Base-by-base conservation (phyloP, 53 echinoderm and acorn worm genomes). In the Henricia sp. region DNA sequence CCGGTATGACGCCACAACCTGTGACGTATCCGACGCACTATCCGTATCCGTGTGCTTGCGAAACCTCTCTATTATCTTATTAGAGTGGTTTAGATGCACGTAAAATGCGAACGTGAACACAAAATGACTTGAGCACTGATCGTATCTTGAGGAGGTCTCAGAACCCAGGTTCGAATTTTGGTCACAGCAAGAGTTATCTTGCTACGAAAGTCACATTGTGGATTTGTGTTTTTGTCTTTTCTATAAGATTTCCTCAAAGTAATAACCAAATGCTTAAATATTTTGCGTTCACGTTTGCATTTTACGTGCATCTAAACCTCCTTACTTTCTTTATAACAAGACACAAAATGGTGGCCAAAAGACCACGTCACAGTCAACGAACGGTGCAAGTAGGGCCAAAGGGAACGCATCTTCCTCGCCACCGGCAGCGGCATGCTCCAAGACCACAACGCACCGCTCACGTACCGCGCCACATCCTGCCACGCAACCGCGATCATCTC, bases 401-500 rank as follows among this genome's bases (percentile, higher is more conserved):
- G 44, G 6, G 2, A 25, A 41, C 13, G 58, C 77, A 42, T 77
- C 76, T 3, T 25, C 77, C 29, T 59, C 77, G 41, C 42, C 42
- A 13, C 17, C 75, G 25, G 55, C 56, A 12, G 28, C 25, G 17
- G 3, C 59, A 44, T n/a, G 23, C 0, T 32, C 80, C 33, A 80
- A 80, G 50, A 48, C 44, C 50, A 28, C 80, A 23, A 43, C 80
- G 48, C 64, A 63, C 9, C 80, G 80, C n/a, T 44, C 80, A 6
- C 40, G 48, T n/a, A 34, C 64, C 19, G 44, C 80, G 20, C 63
- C 12, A 26, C 80, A 41, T 21, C 80, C 64, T 20, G 40, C 80
- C 46, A 48, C 80, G 62, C 80, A 48, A 20, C 33, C 80, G 1
- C 62, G 50, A 80, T 63, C 80, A 80, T 57, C 80, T 80, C 63